Evolutionary conservation across 2,797 vertebrate species (phyloP), one percentile per base, ranked within the genome.

Genomic region (Astyanax mexicanus): DNA sequence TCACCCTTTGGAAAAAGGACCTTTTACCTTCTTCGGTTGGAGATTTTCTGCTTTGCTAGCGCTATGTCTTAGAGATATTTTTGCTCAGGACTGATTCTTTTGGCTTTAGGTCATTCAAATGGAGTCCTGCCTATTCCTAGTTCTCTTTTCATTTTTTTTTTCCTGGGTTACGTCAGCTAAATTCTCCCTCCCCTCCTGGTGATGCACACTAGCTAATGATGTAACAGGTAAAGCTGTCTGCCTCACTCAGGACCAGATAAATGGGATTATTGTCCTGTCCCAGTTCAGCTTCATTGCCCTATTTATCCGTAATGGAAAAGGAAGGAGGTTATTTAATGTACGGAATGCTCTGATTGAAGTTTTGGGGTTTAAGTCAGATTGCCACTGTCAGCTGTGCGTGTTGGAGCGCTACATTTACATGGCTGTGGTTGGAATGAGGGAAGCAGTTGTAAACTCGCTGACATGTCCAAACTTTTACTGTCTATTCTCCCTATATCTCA

Each of bases 191-290:
- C 51, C 69, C 57, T n/a, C 67, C 70, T 49, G 42, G 51, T 66
- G 61, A 49, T 69, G 80, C 73, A 27, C 58, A 38, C 74, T 81
- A 87, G 83, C 84, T 85, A 87, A 88, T 92, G 86, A 91, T 89
- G 87, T 90, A 91, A 92, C 88, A 86, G 87, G 87, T 90, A 91
- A 91, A 77, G 88, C 72, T 77, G 78, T 81, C 84, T 82, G 82
- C 87, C 80, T 88, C 81, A 83, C 66, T 35, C 67, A 80, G 75
- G 76, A 80, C 78, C 79, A 88, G 82, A 91, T 90, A 90, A 91
- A 89, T 74, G 78, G 72, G 90, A 92, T 93, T 90, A 91, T 83
- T 81, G 82, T 87, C 81, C 79, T 74, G 85, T 89, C 88, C 86
- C 82, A 80, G 76, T 84, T 84, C 70, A 83, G 64, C 49, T 72